These are phyloP conservation scores for Geotrupes spiniger DNA, from an alignment of 2,888 invertebrate species.

Conservation along the genomic window DNA sequence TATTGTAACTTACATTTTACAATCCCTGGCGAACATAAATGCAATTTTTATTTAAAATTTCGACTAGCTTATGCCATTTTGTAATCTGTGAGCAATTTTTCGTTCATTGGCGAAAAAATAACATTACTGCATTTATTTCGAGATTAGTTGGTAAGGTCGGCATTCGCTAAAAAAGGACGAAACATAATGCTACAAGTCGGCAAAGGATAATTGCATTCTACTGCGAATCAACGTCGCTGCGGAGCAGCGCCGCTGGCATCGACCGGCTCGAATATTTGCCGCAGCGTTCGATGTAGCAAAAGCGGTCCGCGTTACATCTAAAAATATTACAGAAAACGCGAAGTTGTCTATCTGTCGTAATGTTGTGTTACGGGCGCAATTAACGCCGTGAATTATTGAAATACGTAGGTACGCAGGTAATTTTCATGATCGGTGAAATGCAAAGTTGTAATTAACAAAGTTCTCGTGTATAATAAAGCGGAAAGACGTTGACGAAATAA, in stretches of 20 bases:
- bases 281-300: constrained; percentile 11
- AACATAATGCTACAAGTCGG: constrained; percentile 19
- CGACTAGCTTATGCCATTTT: no score
- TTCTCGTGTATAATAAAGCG: no score
- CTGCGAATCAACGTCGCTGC: constrained; percentile 7
- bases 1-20: no score
- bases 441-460: constrained; percentile 4
- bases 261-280: constrained; percentile 5
- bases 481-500: background rate
- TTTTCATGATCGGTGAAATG: background rate
- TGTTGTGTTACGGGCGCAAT: no score
- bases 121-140: no score
- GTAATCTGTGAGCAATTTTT: no score
- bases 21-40: no score
- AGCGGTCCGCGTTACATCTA: constrained; percentile 10
- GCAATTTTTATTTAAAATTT: no score
- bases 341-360: no score
- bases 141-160: constrained; percentile 5
- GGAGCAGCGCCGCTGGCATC: background rate
- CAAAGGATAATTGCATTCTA: constrained; percentile 22
- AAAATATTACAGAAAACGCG: constrained; percentile 16
- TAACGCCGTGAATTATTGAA: no score
- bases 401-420: no score
- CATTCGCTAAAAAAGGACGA: constrained; percentile 11
- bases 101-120: no score